Evolutionary conservation across 2,113 vertebrate species (phyloP), one percentile per base, ranked within the genome.

Genomic region (Aspidoscelis tigris): DNA sequence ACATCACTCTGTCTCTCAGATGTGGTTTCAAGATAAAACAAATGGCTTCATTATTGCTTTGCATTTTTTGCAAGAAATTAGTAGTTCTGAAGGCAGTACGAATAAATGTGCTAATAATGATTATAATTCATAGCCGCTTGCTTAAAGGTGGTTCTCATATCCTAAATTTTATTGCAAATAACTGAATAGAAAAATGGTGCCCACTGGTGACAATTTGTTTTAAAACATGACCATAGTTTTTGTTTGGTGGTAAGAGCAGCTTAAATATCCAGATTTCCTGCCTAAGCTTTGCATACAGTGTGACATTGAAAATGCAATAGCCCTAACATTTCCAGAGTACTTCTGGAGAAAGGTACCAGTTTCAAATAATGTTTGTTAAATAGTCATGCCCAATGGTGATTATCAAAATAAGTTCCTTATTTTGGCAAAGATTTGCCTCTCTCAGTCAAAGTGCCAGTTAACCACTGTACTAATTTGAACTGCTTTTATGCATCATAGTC

Each of bases 101-200:
- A 87, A 86, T 73, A 83, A 85, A 66, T 68, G 65, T 39, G 77
- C 77, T 88, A 79, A 76, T 85, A 83, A 88, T 82, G 69, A 86
- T 87, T 72, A 86, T 33, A 70, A 88, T 0, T 65, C 26, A 64
- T 65, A 86, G 81, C 80, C 83, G 68, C 70, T 89, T 88, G 82
- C 84, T 1, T 84, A 90, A 80, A 82, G 87, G 83, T 92, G 47
- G 87, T 89, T 87, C 77, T 84, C 91, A 78, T 90, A 94, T 92
- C 90, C 90, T 87, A 86, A 88, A 87, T 88, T 83, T 83, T 76
- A 81, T 87, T 89, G 87, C 83, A 90, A 69, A 92, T 92, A 94
- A 94, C 74, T 14, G 87, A 90, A 68, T 80, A 26, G 87, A 89
- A 87, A 90, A 87, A 78, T 50, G 80, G 86, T 70, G 88, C 73